These are phyloP conservation scores for Torymus texanus DNA, from an alignment of 2,888 invertebrate species.

Conservation along the genomic window DNA sequence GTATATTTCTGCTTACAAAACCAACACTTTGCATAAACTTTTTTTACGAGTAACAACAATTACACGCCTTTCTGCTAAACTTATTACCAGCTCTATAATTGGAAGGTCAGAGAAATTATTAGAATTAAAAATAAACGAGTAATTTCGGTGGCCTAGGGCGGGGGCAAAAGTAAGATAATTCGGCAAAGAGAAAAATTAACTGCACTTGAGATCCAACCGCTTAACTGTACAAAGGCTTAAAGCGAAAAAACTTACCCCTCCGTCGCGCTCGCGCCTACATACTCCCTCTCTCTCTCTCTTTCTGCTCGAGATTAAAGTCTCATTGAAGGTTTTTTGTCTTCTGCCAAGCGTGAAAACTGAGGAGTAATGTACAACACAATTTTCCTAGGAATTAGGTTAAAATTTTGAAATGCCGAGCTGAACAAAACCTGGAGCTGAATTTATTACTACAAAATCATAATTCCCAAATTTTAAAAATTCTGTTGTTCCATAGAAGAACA, in stretches of 20 bases:
- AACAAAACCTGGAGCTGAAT: too few species aligned
- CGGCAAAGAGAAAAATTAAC: conserved; percentile 32
- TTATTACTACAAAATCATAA: too few species aligned
- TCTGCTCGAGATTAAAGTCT: conserved; percentile 13
- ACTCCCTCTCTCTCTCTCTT: background rate
- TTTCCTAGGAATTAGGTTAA: background rate
- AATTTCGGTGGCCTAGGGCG: background rate
- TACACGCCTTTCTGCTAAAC: background rate
- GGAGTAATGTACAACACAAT: conserved; percentile 7
- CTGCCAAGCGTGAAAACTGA: background rate
- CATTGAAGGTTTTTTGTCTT: too few species aligned
- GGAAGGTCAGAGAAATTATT: background rate
- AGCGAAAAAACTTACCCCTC: conserved; percentile 6
- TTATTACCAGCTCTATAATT: background rate
- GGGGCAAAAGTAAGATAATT: conserved; percentile 17
- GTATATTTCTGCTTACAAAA: too few species aligned
- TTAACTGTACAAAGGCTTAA: conserved; percentile 28
- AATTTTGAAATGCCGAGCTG: too few species aligned
- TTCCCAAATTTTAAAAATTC: too few species aligned
- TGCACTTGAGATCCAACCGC: conserved; percentile 1
- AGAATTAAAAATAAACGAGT: background rate
- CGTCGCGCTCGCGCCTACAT: too few species aligned
- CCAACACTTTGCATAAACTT: too few species aligned
- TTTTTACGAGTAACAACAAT: too few species aligned
- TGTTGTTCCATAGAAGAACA: too few species aligned